phyloP scores from a whole-genome alignment of 1,140 invertebrate species.

The Papilio aristodemus region DNA sequence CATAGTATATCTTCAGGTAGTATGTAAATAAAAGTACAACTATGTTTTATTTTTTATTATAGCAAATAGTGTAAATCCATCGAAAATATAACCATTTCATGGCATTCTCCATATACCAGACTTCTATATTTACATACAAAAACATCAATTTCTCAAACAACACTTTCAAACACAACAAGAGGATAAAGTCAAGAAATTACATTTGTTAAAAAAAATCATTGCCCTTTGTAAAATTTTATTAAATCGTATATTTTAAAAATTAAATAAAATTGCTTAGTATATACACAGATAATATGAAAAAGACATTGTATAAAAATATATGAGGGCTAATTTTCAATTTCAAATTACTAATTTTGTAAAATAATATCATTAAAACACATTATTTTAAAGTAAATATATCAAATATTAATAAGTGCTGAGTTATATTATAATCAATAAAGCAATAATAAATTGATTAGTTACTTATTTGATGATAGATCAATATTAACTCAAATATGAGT shows the following conservation, averaged over 20 bases:
- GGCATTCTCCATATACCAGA: not conserved
- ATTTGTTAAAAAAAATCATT: not conserved
- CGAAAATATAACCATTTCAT: slow-evolving; percentile 18
- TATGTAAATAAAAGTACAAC: not conserved
- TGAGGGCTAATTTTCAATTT: not conserved
- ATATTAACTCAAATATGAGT: slow-evolving; percentile 12
- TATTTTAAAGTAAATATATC: not conserved
- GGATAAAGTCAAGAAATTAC: not conserved
- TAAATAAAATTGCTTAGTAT: not conserved
- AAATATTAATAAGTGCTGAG: not conserved
- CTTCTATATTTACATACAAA: not conserved
- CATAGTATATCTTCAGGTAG: not conserved
- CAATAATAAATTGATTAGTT: not conserved
- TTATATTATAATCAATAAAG: not conserved
- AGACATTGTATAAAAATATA: not conserved
- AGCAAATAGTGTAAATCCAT: slow-evolving; percentile 10
- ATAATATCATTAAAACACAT: not conserved
- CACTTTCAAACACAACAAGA: slow-evolving; percentile 1
- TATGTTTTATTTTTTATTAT: not conserved
- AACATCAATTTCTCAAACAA: not conserved
- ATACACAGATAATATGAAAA: not conserved
- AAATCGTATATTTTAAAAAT: not conserved
- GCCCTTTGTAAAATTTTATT: not conserved
- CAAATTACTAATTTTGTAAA: not conserved
- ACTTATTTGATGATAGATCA: slow-evolving; percentile 6